Conservation (phyloP, 1,140 invertebrate genomes). For the Drosophila guanche region DNA sequence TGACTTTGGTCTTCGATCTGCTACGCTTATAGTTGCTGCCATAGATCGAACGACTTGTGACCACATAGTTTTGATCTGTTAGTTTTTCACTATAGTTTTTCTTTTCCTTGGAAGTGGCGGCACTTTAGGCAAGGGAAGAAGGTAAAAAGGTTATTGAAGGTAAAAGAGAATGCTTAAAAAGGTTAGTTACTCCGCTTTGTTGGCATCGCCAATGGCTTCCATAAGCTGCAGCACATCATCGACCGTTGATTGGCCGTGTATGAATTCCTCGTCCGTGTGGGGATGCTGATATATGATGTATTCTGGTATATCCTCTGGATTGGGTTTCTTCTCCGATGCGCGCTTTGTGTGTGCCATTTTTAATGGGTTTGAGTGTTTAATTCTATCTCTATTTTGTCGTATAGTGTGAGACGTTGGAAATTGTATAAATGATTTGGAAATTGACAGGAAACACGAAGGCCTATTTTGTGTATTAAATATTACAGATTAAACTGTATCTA, state of each 20-base stretch:
- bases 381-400: no score
- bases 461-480: no score
- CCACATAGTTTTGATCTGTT: conserved; percentile 7
- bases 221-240: conserved; percentile 34
- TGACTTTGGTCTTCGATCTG: not conserved
- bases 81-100: not conserved
- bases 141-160: no score
- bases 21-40: not conserved
- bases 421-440: no score
- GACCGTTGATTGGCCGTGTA: conserved; percentile 25
- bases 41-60: not conserved
- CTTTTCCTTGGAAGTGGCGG: not conserved
- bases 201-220: conserved; percentile 12
- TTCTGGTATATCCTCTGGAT: not conserved
- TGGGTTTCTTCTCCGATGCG: not conserved
- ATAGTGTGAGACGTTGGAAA: no score
- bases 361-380: no score
- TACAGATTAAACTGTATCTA: no score
- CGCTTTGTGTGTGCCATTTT: no score
- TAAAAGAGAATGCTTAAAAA: not conserved
- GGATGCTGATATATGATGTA: conserved; percentile 10
- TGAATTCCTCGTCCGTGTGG: conserved; percentile 44
- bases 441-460: no score
- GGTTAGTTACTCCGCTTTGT: conserved; percentile 44
- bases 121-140: not conserved